Evolutionary conservation across 1,140 invertebrate species (phyloP).

Genomic region (Drosophila gunungcola): DNA sequence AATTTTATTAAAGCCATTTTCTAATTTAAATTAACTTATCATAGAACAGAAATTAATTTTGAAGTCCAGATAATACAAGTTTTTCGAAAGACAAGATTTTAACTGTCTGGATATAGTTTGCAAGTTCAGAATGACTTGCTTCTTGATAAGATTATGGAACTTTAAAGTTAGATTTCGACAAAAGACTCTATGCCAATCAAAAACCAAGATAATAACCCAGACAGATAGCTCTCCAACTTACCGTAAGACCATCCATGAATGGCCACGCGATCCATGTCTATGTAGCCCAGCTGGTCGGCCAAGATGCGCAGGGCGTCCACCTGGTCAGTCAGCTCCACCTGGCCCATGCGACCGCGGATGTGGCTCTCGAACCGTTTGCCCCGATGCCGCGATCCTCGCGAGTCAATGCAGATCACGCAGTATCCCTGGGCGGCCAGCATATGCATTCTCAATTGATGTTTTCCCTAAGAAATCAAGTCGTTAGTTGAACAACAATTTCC

Average conservation of each 20-base stretch:
- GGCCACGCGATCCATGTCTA: slow-evolving; percentile 96
- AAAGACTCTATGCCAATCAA: too few species aligned
- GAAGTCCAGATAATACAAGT: too few species aligned
- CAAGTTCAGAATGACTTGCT: neutral
- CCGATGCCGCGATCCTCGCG: slow-evolving; percentile 95
- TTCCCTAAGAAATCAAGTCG: slow-evolving; percentile 87
- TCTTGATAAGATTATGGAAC: neutral
- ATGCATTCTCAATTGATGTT: slow-evolving; percentile 95
- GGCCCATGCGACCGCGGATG: slow-evolving; percentile 95
- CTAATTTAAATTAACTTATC: too few species aligned
- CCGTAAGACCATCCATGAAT: slow-evolving; percentile 99
- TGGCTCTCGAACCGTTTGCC: slow-evolving; percentile 96
- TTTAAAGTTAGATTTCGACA: too few species aligned
- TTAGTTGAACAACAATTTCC: too few species aligned
- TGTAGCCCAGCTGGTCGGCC: slow-evolving; percentile 92
- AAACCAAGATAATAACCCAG: neutral
- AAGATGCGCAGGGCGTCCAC: slow-evolving; percentile 96
- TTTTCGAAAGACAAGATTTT: too few species aligned
- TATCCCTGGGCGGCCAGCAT: slow-evolving; percentile 98
- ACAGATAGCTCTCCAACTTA: slow-evolving; percentile 52
- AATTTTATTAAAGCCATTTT: too few species aligned
- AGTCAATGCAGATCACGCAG: slow-evolving; percentile 97
- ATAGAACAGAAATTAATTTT: too few species aligned
- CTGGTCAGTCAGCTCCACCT: slow-evolving; percentile 97
- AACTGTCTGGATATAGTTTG: neutral